Evolutionary conservation across 2,888 invertebrate species (phyloP).

Genomic region (Patella pellucida): DNA sequence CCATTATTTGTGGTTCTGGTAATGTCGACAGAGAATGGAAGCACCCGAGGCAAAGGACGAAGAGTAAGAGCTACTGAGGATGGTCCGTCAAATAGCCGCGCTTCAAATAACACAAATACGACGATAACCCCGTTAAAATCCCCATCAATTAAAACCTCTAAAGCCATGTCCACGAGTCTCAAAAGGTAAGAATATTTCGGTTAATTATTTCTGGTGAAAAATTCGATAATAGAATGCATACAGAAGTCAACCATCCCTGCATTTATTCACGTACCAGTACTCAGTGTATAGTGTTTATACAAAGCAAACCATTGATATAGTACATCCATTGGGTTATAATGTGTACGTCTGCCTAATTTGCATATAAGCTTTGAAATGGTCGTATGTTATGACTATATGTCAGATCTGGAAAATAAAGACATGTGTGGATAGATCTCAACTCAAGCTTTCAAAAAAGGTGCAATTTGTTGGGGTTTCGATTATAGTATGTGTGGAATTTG

Average conservation of each 20-base stretch:
- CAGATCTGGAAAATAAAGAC: neutral
- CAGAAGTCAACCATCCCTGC: too few species aligned
- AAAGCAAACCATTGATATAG: too few species aligned
- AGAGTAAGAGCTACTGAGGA: slow-evolving; percentile 1
- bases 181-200: neutral
- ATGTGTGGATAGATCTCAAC: slow-evolving; percentile 1
- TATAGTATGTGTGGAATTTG: neutral
- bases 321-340: too few species aligned
- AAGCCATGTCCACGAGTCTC: slow-evolving; percentile 6
- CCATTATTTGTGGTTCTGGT: too few species aligned
- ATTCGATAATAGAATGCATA: too few species aligned
- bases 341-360: slow-evolving; percentile 1
- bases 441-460: neutral
- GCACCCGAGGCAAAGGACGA: neutral
- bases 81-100: neutral
- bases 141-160: neutral
- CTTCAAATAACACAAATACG: neutral
- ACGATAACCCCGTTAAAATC: slow-evolving; percentile 2
- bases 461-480: neutral
- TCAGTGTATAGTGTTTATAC: too few species aligned
- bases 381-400: neutral
- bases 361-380: slow-evolving; percentile 4
- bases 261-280: too few species aligned
- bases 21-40: neutral
- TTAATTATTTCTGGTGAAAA: too few species aligned